A percentile compares a stretch with the other conserved stretches of the same genome.
phyloP scores from a whole-genome alignment of 92 coral and sea anemone genomes.

The Galaxea fascicularis region DNA sequence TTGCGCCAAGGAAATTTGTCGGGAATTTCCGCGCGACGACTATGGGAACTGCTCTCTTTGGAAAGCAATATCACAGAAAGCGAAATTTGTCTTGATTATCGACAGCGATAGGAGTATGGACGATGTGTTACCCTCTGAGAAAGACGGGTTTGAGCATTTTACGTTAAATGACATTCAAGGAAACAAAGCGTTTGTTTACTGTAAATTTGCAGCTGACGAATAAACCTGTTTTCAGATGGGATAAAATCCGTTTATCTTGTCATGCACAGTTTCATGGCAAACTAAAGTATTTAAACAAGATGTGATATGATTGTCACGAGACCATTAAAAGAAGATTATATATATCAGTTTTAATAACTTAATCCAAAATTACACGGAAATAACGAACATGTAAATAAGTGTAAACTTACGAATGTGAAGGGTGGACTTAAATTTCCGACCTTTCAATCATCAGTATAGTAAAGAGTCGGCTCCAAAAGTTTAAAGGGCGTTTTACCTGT shows the following conservation, averaged over 20 bases:
- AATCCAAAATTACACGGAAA: background rate
- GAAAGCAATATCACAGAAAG: conserved; percentile 67
- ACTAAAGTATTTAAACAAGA: background rate
- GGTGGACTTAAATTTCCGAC: no score
- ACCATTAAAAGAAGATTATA: background rate
- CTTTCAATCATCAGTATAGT: no score
- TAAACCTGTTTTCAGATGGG: background rate
- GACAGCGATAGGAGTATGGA: conserved; percentile 36
- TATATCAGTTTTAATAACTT: background rate
- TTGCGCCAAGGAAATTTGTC: conserved; percentile 20
- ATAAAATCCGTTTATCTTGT: background rate
- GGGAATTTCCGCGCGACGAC: background rate
- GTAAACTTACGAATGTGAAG: no score
- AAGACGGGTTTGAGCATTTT: conserved; percentile 30
- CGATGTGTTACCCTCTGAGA: conserved; percentile 14
- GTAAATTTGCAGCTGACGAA: conserved; percentile 12
- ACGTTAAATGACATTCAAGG: conserved; percentile 17
- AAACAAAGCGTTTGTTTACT: conserved; percentile 24
- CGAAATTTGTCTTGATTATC: conserved; percentile 65
- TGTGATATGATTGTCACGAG: background rate
- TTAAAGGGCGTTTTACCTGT: no score
- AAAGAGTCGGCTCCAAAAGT: no score
- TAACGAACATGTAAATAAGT: no score
- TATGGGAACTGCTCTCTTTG: conserved; percentile 35
- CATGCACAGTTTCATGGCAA: background rate